Base-by-base conservation (phyloP, 1,140 invertebrate species). In the Neodiprion lecontei region DNA sequence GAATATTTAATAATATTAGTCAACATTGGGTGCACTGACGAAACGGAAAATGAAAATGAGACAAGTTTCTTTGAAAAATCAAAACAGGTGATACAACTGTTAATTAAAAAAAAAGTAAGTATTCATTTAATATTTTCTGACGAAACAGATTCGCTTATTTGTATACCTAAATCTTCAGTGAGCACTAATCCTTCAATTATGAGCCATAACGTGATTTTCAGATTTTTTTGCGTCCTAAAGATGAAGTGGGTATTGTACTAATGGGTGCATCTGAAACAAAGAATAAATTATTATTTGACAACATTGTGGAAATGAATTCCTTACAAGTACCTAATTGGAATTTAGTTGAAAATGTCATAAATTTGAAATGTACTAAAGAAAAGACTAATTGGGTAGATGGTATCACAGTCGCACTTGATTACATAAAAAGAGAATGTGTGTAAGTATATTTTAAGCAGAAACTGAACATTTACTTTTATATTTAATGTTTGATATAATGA, bases 161-260 rank as follows among this genome's bases (percentile, higher is more conserved):
- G 48, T 50, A 40, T 4, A 40, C 28, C 5, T 40, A 40, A 40
- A 40, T 40, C 28, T 40, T 40, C 28, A 40, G 28, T 40, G 28
- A 40, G 28, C 28, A 40, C 5, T 40, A 40, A 40, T 40, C 28
- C 28, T 40, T 40, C 28, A 40, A 40, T 40, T 40, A 40, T 40
- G 0, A 40, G 28, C 28, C 1, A 40, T 5, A 12, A 48, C 65
- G 66, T 66, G 48, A 61, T 67, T 61, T 48, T 0, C n/a, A 85
- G 80, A 83, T 83, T 49, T 83, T 83, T 72, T 14, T 83, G 23
- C 71, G 77, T 40, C 79, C 77, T 7, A 80, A 82, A 28, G 82
- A 83, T 77, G 82, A 85, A 75, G 28, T 83, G 72, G 81, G 79
- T 12, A 75, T 84, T 50, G 76, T 84, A 67, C 67, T 83, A 48